Evolutionary conservation across 2,888 invertebrate genomes (phyloP), one percentile per base, ranked within the genome.

Genomic region (Eucera pruinosa): DNA sequence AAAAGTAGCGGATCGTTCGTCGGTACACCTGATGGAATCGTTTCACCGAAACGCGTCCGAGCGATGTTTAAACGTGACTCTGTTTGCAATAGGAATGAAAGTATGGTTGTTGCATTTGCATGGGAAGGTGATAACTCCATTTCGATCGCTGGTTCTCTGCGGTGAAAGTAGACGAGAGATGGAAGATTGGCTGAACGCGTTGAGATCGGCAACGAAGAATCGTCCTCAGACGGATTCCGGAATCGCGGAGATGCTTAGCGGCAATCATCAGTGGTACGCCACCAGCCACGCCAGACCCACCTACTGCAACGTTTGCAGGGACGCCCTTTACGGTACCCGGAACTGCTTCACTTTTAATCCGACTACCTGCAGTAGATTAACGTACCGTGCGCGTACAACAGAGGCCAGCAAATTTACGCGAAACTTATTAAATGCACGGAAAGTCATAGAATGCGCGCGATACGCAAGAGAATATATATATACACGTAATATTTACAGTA

Each of bases 271-370:
- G 82, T 97, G 97, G 97, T 98, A 98, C 90, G 96, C 97, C 9
- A 97, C 98, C 20, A 98, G 97, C 1, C 98, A 98, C 93, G 98
- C 98, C 0, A 95, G 98, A 62, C 98, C 98, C 50, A 98, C 98
- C 0, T 98, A 98, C 93, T 99, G 99, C 94, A 99, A 99, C 93
- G 98, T 99, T 48, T 99, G 99, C 92, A 94, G 98, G 73, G 98
- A 99, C 91, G 97, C 98, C 20, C 95, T 99, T 52, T 95, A 95
- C 62, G 96, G 94, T 94, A 89, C 88, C 85, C 80, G 52, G 18
- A 48, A 20, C n/a, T 47, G 27, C 47, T 54, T 23, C 23, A 7
- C 0, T 39, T 13, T 30, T 30, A 5, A 33, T 33, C 33, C 33
- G 3, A 5, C 7, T 5, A 33, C 33, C 7, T n/a, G n/a, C n/a